Base-by-base conservation (phyloP, 2,113 vertebrate species). In the Apodemus speciosus region DNA sequence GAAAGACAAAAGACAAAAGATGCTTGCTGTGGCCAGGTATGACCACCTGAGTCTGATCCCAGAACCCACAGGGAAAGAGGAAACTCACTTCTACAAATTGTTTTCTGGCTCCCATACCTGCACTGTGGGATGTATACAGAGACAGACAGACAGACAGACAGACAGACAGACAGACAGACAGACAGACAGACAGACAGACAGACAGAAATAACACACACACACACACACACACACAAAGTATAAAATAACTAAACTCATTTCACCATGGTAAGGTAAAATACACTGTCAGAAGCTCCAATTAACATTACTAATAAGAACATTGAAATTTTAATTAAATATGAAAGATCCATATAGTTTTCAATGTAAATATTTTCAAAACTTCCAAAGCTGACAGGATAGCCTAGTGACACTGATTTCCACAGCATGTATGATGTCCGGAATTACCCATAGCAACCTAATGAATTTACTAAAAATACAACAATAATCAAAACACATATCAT, bases 321-420 rank as follows among this genome's bases (percentile, higher is more conserved):
- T 83, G 68, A 92, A 43, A 83, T 69, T 83, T 64, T 71, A 92
- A 35, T 85, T 23, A 79, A 66, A 85, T 66, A 40, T 77, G 88
- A 90, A 79, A 89, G 27, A 66, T 1, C 16, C 85, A 80, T 43
- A 72, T 0, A 66, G 21, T 76, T 80, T 77, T 49, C n/a, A 79
- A 27, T 43, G 27, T 73, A 73, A 93, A 85, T 40, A 80, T 49
- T 88, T 93, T 40, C 64, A 79, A 91, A 88, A 35, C 32, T 49
- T 85, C 53, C 62, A 93, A 40, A 40, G 40, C 66, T n/a, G 16
- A 35, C 14, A 10, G 4, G 69, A 35, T 43, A 83, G 30, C 35
- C 27, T 30, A 21, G 23, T 71, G 21, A 13, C 15, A 46, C 5
- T 9, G 43, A 53, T 58, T 72, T 58, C 62, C n/a, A 81, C 56